These are phyloP conservation scores for Agrotis clavis DNA, from an alignment of 2,888 invertebrate species.

Conservation along the genomic window DNA sequence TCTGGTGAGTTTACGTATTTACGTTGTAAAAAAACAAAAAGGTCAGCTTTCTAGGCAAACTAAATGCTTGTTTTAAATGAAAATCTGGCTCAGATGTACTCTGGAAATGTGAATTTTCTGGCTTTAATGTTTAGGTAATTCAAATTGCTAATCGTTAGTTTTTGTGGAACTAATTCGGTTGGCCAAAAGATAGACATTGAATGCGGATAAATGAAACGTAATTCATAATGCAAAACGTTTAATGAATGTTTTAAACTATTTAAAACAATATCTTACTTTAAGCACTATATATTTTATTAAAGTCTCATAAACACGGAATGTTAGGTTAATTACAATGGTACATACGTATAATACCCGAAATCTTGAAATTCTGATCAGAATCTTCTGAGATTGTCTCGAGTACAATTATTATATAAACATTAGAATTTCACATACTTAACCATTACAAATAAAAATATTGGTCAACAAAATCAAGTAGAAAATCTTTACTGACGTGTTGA, in stretches of 20 bases:
- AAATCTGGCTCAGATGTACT: not conserved
- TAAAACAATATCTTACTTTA: not conserved
- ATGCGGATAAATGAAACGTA: not conserved
- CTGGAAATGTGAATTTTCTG: not conserved
- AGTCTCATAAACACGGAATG: constrained; percentile 26
- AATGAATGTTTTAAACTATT: not conserved
- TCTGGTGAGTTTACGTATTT: too few relatives aligned
- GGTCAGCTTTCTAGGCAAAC: not conserved
- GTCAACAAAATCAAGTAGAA: not conserved
- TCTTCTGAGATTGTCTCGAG: not conserved
- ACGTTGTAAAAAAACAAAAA: not conserved
- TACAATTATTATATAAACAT: not conserved
- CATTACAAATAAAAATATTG: not conserved
- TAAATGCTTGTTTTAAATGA: not conserved
- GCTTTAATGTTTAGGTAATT: not conserved
- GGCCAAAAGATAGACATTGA: not conserved
- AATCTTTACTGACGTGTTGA: not conserved
- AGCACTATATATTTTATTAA: constrained; percentile 7
- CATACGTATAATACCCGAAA: not conserved
- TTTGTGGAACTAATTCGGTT: not conserved
- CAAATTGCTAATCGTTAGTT: not conserved
- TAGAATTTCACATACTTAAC: too few relatives aligned
- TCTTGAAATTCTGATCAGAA: constrained; percentile 1
- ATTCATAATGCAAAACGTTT: not conserved
- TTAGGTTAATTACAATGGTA: not conserved